Evolutionary conservation across 2,113 vertebrate species (phyloP), one percentile per base, ranked within the genome.

Genomic region (Epinephelus lanceolatus): DNA sequence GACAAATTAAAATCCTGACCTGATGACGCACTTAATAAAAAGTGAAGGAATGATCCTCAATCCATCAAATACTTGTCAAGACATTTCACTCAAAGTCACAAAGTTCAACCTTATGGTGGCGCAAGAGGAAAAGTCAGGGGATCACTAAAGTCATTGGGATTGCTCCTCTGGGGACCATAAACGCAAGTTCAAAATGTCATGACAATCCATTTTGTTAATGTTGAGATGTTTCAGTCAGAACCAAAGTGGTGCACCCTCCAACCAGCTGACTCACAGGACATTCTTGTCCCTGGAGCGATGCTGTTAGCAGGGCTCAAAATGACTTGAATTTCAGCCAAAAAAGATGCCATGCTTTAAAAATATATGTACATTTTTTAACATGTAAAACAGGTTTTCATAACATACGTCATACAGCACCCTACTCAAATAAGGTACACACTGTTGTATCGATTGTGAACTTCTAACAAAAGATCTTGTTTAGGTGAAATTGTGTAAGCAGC

Each of bases 371-470:
- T 25, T 66, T 8, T 47, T 45, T 4, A 15, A 66, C 21, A 47
- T 17, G 40, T 19, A 63, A 23, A 42, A 37, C 23, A 37, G 1
- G 37, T 37, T 42, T n/a, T 62, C 6, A 80, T 45, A 17, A 49
- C 25, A 66, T n/a, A 19, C 2, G 0, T 25, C 19, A 45, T 42
- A 30, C 10, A 47, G 33, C 13, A 8, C 61, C 11, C 2, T 18
- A 33, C 33, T 53, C 17, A 45, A 1, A 77, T 47, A 23, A 59
- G 33, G 49, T 5, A 60, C 25, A 57, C 18, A 47, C 33, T 53
- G 47, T 9, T 61, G 61, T 33, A 53, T 47, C 62, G 51, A 71
- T 66, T 11, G 9, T 47, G 66, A 75, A 67, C n/a, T 19, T 40
- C 1, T 11, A 21, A 33, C 40, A 73, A 55, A n/a, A 70, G 2